A percentile compares a stretch with the other conserved stretches of the same genome.
Conservation (phyloP, 2,113 vertebrate species). For the Lonchura striata region DNA sequence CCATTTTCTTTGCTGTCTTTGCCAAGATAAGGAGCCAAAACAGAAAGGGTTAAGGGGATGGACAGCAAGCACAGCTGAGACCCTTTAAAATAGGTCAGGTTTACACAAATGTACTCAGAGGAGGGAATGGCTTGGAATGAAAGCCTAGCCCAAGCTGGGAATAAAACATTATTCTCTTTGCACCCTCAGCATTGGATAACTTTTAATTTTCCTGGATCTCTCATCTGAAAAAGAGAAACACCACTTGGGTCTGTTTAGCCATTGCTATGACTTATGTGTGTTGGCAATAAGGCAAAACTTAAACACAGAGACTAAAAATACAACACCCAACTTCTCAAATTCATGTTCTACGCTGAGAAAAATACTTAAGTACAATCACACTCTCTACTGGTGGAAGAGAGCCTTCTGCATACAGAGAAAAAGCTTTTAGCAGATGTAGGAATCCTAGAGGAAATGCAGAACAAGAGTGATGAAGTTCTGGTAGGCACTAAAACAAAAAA, state of each 20-base stretch:
- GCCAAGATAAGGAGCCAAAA: not conserved
- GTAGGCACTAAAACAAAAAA: not conserved
- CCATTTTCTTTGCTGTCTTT: not conserved
- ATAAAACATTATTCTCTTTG: not conserved
- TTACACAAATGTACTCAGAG: not conserved
- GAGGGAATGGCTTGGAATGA: not conserved
- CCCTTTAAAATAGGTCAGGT: conserved; percentile 15
- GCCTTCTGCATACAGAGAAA: not conserved
- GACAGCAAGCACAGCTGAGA: conserved; percentile 26
- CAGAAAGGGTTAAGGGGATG: conserved; percentile 24
- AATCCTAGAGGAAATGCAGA: not conserved
- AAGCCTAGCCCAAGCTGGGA: not conserved
- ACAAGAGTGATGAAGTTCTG: not conserved
- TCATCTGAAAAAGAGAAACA: not conserved
- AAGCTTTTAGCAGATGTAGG: not conserved
- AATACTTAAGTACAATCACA: not conserved
- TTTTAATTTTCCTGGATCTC: not conserved
- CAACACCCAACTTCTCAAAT: not conserved
- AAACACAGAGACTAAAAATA: not conserved
- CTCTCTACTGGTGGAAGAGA: not conserved
- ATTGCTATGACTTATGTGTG: not conserved
- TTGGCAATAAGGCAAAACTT: not conserved
- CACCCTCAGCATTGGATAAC: not conserved
- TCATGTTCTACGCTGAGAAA: not conserved
- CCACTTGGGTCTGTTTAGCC: not conserved